Evolutionary conservation across 2,888 invertebrate genomes (phyloP).

Genomic region (Clistopyga incitator): DNA sequence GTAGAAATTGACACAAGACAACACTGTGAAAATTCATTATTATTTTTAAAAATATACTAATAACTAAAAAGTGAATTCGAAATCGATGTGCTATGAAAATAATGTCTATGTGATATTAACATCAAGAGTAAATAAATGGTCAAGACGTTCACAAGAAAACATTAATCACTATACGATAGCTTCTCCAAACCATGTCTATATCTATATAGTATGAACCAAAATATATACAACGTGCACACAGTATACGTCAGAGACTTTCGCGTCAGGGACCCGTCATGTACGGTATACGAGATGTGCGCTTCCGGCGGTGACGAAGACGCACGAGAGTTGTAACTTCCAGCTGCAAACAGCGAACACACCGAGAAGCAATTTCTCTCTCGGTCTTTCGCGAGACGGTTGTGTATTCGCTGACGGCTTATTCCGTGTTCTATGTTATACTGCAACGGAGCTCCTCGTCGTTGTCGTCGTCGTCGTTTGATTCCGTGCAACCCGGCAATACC

Average conservation of each 20-base stretch:
- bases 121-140: neutral
- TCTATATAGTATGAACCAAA: neutral
- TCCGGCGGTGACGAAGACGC: slow-evolving; percentile 49
- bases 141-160: neutral
- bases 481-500: slow-evolving; percentile 73
- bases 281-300: slow-evolving; percentile 27
- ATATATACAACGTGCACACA: neutral
- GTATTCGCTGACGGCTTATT: slow-evolving; percentile 49
- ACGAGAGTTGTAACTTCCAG: slow-evolving; percentile 23
- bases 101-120: too few species aligned
- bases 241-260: slow-evolving; percentile 7
- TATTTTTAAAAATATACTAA: too few species aligned
- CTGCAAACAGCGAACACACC: slow-evolving; percentile 18
- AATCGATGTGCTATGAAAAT: too few species aligned
- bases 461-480: slow-evolving; percentile 69
- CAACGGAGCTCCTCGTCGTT: slow-evolving; percentile 22
- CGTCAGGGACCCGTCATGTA: slow-evolving; percentile 37
- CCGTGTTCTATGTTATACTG: slow-evolving; percentile 29
- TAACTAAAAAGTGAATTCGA: too few species aligned
- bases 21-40: too few species aligned
- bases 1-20: too few species aligned
- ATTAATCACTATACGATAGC: neutral
- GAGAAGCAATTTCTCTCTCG: slow-evolving; percentile 25
- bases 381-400: slow-evolving; percentile 3
- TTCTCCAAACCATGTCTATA: neutral